phyloP scores from a whole-genome alignment of 92 coral and sea anemone species.

The Muricea muricata region DNA sequence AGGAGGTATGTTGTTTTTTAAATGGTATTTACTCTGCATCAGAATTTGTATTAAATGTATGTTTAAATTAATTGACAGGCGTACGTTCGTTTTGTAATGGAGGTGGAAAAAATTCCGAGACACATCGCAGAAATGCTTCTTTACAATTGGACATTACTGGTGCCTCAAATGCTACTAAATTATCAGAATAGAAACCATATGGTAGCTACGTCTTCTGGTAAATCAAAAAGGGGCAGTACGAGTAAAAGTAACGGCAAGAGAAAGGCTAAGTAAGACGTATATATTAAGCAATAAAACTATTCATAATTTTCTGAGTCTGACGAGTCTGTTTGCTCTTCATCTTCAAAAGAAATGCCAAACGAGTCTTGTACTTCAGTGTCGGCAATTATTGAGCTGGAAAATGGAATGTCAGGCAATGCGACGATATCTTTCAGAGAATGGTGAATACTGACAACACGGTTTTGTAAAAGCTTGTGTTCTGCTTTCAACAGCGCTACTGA shows the following conservation, averaged over 20 bases:
- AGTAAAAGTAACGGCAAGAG: no score
- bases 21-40: neutral
- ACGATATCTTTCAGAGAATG: neutral
- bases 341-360: no score
- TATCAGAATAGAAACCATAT: neutral
- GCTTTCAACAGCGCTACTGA: neutral
- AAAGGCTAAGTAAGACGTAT: no score
- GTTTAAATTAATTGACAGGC: neutral
- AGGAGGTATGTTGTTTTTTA: neutral
- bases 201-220: neutral
- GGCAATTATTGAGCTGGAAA: no score
- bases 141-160: neutral
- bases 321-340: neutral
- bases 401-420: neutral
- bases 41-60: neutral
- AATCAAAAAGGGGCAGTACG: no score
- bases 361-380: no score
- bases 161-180: neutral
- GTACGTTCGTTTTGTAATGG: constrained; percentile 3
- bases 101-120: neutral
- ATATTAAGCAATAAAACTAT: no score
- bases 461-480: neutral
- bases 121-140: neutral
- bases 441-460: neutral
- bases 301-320: neutral